phyloP scores from a whole-genome alignment of 2,113 vertebrate genomes.

The Australoheros scitulus region DNA sequence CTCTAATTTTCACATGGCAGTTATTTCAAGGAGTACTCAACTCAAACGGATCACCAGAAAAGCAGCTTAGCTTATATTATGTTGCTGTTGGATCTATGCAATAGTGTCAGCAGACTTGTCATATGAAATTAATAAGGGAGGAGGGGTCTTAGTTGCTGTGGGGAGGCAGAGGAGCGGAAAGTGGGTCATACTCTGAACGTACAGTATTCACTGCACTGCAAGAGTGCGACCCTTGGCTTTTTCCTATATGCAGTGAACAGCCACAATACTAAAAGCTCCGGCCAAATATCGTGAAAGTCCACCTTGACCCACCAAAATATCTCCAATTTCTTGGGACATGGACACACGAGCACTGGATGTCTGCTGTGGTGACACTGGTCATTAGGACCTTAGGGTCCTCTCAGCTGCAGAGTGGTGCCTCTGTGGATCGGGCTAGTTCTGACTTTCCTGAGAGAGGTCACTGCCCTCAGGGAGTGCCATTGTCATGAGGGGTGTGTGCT shows the following conservation, averaged over 20 bases:
- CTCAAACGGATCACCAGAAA: conserved; percentile 17
- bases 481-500: neutral
- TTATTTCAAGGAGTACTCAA: neutral
- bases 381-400: neutral
- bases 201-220: conserved; percentile 8
- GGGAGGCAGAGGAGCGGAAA: conserved; percentile 48
- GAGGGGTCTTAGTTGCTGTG: conserved; percentile 33
- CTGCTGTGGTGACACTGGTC: neutral
- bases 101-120: conserved; percentile 43
- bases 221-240: conserved; percentile 17
- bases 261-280: neutral
- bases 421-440: neutral
- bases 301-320: neutral
- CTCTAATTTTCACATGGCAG: conserved; percentile 28
- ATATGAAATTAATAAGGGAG: conserved; percentile 59
- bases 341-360: neutral
- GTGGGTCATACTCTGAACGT: conserved; percentile 63
- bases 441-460: neutral
- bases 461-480: neutral
- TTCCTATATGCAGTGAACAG: neutral
- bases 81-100: conserved; percentile 37
- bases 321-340: neutral
- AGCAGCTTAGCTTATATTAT: conserved; percentile 28
- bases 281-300: neutral
- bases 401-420: neutral